These are phyloP conservation scores for Pseudoips prasinana DNA, from an alignment of 2,888 invertebrate species.

Conservation along the genomic window DNA sequence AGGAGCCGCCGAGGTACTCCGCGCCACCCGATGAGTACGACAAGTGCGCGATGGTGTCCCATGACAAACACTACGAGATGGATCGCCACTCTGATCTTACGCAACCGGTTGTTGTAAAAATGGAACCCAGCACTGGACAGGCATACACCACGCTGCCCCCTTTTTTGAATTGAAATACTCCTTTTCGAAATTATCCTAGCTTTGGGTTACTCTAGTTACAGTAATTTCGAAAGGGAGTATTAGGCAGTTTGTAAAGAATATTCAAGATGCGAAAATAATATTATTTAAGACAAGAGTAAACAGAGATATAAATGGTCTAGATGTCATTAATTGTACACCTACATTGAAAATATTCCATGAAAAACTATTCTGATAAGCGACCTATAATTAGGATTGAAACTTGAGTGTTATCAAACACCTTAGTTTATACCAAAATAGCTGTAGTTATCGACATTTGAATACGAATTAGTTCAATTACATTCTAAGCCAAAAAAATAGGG, in stretches of 20 bases:
- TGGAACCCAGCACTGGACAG: constrained; percentile 79
- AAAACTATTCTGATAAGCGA: too few species aligned
- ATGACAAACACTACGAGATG: constrained; percentile 74
- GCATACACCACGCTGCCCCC: constrained; percentile 88
- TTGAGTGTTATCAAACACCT: too few species aligned
- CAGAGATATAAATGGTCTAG: too few species aligned
- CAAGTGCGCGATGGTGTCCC: constrained; percentile 79
- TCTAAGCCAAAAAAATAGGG: too few species aligned
- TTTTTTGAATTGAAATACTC: constrained; percentile 88
- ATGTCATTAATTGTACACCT: too few species aligned
- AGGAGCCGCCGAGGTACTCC: constrained; percentile 80
- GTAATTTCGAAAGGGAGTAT: constrained; percentile 81
- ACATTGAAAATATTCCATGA: too few species aligned
- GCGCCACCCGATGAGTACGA: constrained; percentile 82
- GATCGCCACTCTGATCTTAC: constrained; percentile 68
- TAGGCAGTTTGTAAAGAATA: constrained; percentile 15
- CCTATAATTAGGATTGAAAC: too few species aligned
- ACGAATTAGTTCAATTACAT: too few species aligned
- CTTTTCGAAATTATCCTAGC: constrained; percentile 79
- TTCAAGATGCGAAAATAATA: too few species aligned
- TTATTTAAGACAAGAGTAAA: too few species aligned
- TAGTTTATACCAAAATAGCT: too few species aligned
- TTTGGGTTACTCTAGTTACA: constrained; percentile 19
- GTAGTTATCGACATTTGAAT: too few species aligned
- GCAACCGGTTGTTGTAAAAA: constrained; percentile 79